Evolutionary conservation across 2,888 invertebrate genomes (phyloP).

Genomic region (Ramazzottius varieornatus): DNA sequence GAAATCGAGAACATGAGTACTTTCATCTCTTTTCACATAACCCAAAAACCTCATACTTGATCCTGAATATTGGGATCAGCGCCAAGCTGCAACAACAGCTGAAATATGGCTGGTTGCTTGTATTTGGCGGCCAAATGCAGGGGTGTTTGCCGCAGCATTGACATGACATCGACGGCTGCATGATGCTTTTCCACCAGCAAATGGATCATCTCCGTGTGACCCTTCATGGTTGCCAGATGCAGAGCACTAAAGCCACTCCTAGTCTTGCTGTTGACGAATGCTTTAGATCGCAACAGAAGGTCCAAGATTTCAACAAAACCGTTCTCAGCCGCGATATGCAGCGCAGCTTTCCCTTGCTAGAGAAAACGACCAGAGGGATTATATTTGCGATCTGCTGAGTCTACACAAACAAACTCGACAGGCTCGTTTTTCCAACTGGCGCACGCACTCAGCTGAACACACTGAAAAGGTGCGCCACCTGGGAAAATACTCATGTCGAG

Average conservation of each 20-base stretch:
- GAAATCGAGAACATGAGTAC: too few relatives aligned
- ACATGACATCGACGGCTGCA: constrained; percentile 60
- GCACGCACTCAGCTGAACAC: too few relatives aligned
- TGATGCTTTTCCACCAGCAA: constrained; percentile 80
- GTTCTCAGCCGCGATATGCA: constrained; percentile 66
- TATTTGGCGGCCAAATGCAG: background rate
- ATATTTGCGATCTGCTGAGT: too few relatives aligned
- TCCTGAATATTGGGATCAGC: background rate
- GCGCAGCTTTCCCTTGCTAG: constrained; percentile 43
- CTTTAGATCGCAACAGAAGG: constrained; percentile 60
- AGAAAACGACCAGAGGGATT: too few relatives aligned
- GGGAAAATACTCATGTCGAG: too few relatives aligned
- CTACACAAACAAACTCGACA: too few relatives aligned
- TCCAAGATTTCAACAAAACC: constrained; percentile 45
- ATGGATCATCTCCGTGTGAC: constrained; percentile 61
- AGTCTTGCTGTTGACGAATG: constrained; percentile 94
- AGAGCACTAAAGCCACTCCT: constrained; percentile 83
- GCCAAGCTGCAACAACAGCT: background rate
- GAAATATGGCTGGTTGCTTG: background rate
- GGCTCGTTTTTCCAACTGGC: background rate
- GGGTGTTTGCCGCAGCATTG: background rate
- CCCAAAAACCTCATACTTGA: background rate
- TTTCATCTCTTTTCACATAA: too few relatives aligned
- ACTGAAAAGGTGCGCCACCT: too few relatives aligned
- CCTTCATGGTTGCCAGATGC: constrained; percentile 86